Conservation (phyloP, 2,113 vertebrate species). For the Thermophis baileyi region DNA sequence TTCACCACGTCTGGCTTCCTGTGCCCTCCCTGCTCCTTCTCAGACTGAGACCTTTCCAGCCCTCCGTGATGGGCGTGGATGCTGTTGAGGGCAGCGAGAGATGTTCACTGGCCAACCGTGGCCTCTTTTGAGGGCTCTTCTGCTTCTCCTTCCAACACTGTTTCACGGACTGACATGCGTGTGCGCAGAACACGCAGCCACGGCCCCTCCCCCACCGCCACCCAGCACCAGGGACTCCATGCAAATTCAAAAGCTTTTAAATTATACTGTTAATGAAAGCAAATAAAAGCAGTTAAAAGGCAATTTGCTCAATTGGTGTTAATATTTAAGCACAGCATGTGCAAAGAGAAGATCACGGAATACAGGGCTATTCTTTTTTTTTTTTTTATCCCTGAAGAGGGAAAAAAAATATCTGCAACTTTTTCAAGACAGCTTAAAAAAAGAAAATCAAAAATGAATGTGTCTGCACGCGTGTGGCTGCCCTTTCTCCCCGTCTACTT, state of each 20-base stretch:
- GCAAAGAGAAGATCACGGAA: slow-evolving; percentile 67
- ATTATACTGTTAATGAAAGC: slow-evolving; percentile 83
- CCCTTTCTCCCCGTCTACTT: neutral
- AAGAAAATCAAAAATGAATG: neutral
- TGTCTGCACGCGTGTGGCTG: neutral
- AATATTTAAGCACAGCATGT: slow-evolving; percentile 84
- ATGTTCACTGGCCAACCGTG: neutral
- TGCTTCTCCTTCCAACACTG: slow-evolving; percentile 20
- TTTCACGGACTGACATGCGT: slow-evolving; percentile 43
- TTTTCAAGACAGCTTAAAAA: neutral
- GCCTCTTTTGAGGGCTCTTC: slow-evolving; percentile 47
- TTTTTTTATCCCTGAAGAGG: neutral
- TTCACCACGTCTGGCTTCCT: neutral
- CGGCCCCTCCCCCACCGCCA: slow-evolving; percentile 16
- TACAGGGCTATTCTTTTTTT: neutral
- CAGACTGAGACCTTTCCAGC: neutral
- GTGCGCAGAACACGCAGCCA: neutral
- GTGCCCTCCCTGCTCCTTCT: neutral
- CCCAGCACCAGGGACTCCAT: slow-evolving; percentile 76
- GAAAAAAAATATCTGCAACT: slow-evolving; percentile 18
- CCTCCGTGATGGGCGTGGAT: neutral
- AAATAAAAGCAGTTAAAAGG: slow-evolving; percentile 85
- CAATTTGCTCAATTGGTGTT: slow-evolving; percentile 84
- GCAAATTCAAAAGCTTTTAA: slow-evolving; percentile 81
- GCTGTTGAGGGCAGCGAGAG: neutral